Evolutionary conservation across 2,113 vertebrate genomes (phyloP).

Genomic region (Parus major): DNA sequence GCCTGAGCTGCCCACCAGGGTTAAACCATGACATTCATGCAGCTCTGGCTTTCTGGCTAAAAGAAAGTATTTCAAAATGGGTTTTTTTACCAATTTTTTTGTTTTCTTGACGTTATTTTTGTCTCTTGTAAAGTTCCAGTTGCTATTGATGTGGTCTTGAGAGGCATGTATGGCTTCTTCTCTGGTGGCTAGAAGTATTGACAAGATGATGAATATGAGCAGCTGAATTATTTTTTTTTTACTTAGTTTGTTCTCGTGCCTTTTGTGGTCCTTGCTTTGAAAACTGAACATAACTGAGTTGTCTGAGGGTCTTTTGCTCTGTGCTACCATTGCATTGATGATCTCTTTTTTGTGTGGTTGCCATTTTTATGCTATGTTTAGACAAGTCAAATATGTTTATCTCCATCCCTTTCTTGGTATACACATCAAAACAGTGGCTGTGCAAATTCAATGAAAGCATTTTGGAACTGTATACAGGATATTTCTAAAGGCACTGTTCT

Average conservation of each 20-base stretch:
- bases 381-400: neutral
- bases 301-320: neutral
- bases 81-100: rapidly evolving
- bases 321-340: neutral
- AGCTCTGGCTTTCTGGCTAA: neutral
- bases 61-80: neutral
- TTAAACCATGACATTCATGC: neutral
- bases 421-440: neutral
- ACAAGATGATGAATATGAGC: neutral
- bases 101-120: neutral
- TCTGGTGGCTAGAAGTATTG: neutral
- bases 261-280: neutral
- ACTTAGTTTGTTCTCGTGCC: neutral
- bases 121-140: neutral
- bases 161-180: neutral
- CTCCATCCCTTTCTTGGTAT: neutral
- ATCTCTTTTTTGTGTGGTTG: neutral
- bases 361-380: neutral
- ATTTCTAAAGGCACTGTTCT: neutral
- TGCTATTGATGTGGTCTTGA: neutral
- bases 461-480: neutral
- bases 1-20: rapidly evolving
- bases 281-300: neutral
- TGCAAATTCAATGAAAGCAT: neutral
- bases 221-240: neutral